Evolutionary conservation across 2,888 invertebrate species (phyloP), one percentile per base, ranked within the genome.

Genomic region (Eupithecia pulchellata): DNA sequence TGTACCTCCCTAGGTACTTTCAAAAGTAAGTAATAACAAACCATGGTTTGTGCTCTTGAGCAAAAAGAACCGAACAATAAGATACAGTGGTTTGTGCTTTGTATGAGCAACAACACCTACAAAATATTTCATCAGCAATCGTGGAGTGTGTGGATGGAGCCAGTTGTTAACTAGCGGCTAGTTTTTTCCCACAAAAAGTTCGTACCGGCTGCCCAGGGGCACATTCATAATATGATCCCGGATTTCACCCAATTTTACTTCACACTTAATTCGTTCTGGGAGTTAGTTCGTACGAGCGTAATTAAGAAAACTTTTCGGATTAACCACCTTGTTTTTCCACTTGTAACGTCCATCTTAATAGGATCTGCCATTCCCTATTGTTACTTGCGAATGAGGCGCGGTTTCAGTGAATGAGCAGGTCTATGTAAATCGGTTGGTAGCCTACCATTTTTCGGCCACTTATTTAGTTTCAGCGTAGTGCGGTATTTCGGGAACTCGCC

Each of bases 231-330:
- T 87, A 89, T 82, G 85, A 81, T 83, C 81, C 82, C 80, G 83
- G 87, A 88, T 88, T 89, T 88, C 87, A 85, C 85, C 88, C 85
- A 89, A 88, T 91, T 89, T 87, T 84, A 85, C 84, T 80, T 86
- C 79, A 76, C 85, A 84, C 88, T 87, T 91, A 92, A 92, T 93
- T 90, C 90, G 91, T 88, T 91, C 83, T 81, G 93, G 93, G 92
- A 92, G 89, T 88, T 91, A 92, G 89, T 91, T 91, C 83, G 84
- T 88, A 88, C 87, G 87, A 87, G 89, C 86, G 88, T 91, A 93
- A 93, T 93, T 93, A 93, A 87, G 88, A 86, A 90, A 93, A 93
- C 86, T 93, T 93, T 93, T 91, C 86, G 87, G 90, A 93, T 93
- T 93, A 93, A 89, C 86, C 82, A 80, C 84, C 84, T 86, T 88